Evolutionary conservation across 2,888 invertebrate genomes (phyloP), one percentile per base, ranked within the genome.

Genomic region (Tiliacea aurago): DNA sequence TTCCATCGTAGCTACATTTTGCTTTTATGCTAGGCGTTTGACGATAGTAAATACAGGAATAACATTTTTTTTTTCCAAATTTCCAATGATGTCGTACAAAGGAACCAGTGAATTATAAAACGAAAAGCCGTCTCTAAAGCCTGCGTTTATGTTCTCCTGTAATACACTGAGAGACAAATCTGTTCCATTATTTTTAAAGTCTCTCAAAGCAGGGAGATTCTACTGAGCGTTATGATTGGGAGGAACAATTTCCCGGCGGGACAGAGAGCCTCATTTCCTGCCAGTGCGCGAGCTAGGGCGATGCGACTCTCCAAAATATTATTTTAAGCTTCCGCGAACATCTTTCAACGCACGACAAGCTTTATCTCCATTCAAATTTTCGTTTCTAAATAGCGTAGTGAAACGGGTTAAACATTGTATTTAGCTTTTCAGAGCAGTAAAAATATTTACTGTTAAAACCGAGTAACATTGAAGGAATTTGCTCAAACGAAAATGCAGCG

Each of bases 241-340:
- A 93, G 93, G 94, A 93, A 94, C 95, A 94, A 95, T 95, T 95
- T 95, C 95, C 95, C 95, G 94, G 86, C 91, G 94, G 95, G 91
- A 91, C 94, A 93, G 94, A 93, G 93, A 92, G 92, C 90, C 94
- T 95, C 95, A 95, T 96, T 96, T 96, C 96, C 96, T 94, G 93
- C 82, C 86, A 91, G 91, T 90, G 91, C 91, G 88, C 90, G 90
- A 91, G 91, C 88, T 90, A 87, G 87, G 87, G 88, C 90, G 89
- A 90, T 91, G 90, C 90, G 91, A 91, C 91, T 90, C 91, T 93
- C 90, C 92, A 89, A 94, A 95, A 95, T 95, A 95, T 95, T 95
- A 95, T 95, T 95, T 95, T 92, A 93, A 94, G 93, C 94, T 94
- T 93, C 92, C 93, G 91, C 91, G 90, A 93, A 93, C 94, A 93